Percentiles rank a stretch among this genome's conserved stretches.
Evolutionary conservation across 2,797 vertebrate genomes (phyloP).

Genomic region (Acrocephalus scirpaceus): DNA sequence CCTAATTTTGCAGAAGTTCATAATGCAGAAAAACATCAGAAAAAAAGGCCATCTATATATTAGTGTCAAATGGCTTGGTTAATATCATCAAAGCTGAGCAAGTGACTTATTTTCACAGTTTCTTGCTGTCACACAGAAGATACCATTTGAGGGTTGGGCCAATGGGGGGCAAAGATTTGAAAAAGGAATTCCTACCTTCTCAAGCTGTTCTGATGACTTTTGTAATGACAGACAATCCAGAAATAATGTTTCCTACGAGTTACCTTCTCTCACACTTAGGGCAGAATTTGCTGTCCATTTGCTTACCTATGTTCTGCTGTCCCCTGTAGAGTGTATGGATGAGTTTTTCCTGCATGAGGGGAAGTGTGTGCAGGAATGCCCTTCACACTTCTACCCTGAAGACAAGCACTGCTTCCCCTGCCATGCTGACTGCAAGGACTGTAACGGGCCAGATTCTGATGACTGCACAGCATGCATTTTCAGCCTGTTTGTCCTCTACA

Average conservation of each 20-base stretch:
- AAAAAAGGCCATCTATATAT: background rate
- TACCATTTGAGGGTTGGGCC: no score
- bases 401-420: conserved; percentile 79
- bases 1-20: background rate
- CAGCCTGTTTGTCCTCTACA: conserved; percentile 65
- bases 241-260: background rate
- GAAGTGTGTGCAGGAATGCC: conserved; percentile 81
- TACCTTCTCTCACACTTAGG: background rate
- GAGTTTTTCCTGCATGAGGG: conserved; percentile 79
- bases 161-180: background rate
- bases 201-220: background rate
- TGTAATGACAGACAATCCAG: background rate
- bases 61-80: background rate
- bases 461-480: conserved; percentile 81
- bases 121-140: background rate
- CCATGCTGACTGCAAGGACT: conserved; percentile 79
- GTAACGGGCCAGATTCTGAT: conserved; percentile 77
- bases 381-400: conserved; percentile 76
- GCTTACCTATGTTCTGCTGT: background rate
- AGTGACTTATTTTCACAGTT: background rate
- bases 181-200: background rate
- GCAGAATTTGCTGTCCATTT: background rate
- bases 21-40: background rate
- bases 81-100: background rate
- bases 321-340: conserved; percentile 77